Percentiles rank a stretch among this genome's conserved stretches.
Conservation (phyloP, 2,113 vertebrate species). For the Eolophus roseicapilla region DNA sequence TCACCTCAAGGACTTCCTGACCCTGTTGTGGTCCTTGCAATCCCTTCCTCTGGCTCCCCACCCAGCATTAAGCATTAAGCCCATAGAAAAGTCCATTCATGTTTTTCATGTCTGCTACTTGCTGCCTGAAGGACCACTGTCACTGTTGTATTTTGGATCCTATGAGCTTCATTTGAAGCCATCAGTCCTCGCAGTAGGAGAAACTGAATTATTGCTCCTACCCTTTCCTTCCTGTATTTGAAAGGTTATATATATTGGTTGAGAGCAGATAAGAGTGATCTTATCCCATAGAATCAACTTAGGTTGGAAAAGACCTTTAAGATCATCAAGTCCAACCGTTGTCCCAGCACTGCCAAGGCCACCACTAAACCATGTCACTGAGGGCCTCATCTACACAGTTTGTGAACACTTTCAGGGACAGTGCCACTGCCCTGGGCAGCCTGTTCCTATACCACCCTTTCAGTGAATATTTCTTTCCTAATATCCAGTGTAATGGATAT, state of each 20-base stretch:
- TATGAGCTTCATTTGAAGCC: not conserved
- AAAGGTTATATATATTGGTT: not conserved
- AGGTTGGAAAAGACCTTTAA: not conserved
- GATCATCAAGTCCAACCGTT: not conserved
- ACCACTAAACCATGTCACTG: not conserved
- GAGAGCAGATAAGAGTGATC: not conserved
- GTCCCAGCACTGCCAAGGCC: not conserved
- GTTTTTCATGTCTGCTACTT: not conserved
- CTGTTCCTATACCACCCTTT: not conserved
- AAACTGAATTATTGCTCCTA: not conserved
- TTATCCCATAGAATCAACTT: not conserved
- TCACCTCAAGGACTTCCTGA: not conserved
- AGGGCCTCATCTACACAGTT: not conserved
- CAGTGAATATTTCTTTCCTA: not conserved
- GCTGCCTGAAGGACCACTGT: not conserved
- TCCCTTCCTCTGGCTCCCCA: not conserved
- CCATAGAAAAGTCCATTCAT: not conserved
- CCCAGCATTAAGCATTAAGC: not conserved
- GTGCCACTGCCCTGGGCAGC: not conserved
- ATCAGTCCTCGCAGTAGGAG: fast-evolving
- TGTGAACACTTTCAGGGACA: not conserved
- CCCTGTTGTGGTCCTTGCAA: not conserved
- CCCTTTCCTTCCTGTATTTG: not conserved
- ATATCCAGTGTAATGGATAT: not conserved
- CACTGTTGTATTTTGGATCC: not conserved